Evolutionary conservation across 2,797 vertebrate genomes (phyloP).

Genomic region (Gadopsis marmoratus): DNA sequence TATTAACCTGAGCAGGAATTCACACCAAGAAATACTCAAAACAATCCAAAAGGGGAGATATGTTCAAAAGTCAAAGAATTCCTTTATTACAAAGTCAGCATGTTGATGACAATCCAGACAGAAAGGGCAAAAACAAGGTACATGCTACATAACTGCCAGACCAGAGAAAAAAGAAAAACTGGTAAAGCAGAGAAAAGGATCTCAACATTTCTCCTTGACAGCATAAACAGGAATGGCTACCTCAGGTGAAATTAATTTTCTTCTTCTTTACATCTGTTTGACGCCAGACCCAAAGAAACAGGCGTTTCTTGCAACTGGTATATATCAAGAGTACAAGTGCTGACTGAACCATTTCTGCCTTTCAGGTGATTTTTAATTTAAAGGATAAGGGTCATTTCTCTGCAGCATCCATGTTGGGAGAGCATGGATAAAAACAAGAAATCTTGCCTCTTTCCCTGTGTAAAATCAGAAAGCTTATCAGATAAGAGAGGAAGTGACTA

Average conservation of each 20-base stretch:
- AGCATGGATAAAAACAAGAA: conserved; percentile 11
- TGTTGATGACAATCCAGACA: conserved; percentile 78
- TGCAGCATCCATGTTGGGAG: background rate
- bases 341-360: conserved; percentile 12
- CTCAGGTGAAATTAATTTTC: conserved; percentile 13
- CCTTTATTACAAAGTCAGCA: conserved; percentile 85
- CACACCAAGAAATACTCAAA: background rate
- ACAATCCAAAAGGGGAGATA: background rate
- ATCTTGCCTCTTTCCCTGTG: conserved; percentile 17
- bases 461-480: conserved; percentile 9
- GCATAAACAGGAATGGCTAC: conserved; percentile 23
- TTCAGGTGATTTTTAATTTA: conserved; percentile 17
- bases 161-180: background rate
- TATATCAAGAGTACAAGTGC: conserved; percentile 27
- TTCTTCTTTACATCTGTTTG: conserved; percentile 7
- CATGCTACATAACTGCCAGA: conserved; percentile 73
- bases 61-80: conserved; percentile 68
- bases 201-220: conserved; percentile 18
- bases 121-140: conserved; percentile 45
- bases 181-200: conserved; percentile 29
- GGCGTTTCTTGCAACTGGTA: conserved; percentile 13
- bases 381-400: background rate
- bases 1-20: background rate
- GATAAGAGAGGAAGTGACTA: conserved; percentile 8
- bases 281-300: conserved; percentile 17